These are phyloP conservation scores for Pangasius sanitwongsei DNA, from an alignment of 2,797 vertebrate genomes.

Conservation along the genomic window DNA sequence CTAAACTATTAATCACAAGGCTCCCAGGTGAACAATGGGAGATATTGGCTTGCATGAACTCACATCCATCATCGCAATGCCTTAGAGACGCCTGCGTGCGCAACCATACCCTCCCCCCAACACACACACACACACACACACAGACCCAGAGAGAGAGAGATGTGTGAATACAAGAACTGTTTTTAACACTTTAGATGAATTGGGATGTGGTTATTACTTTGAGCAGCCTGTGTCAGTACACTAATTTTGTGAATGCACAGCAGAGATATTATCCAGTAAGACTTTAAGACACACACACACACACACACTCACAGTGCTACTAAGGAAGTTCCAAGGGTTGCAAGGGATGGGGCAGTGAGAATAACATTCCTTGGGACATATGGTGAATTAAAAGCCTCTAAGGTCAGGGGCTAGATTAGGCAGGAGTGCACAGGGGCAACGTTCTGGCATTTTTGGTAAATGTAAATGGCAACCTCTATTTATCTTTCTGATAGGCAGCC, in stretches of 20 bases:
- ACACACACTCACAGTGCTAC: background rate
- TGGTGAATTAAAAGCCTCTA: conserved; percentile 4
- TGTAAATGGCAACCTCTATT: conserved; percentile 6
- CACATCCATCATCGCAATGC: conserved; percentile 76
- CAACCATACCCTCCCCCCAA: background rate
- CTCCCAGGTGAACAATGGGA: conserved; percentile 74
- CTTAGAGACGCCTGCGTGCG: conserved; percentile 40
- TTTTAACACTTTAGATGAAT: conserved; percentile 16
- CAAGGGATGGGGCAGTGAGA: conserved; percentile 1
- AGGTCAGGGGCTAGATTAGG: background rate
- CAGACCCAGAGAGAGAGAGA: background rate
- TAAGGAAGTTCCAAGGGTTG: background rate
- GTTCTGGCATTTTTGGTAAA: background rate
- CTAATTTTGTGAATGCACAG: background rate
- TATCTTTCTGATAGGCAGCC: background rate
- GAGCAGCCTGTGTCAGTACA: background rate
- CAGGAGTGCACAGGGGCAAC: background rate
- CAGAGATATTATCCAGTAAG: background rate
- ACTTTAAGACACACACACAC: background rate
- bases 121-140: background rate
- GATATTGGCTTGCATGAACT: conserved; percentile 68
- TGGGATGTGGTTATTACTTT: conserved; percentile 15
- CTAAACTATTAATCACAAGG: conserved; percentile 79
- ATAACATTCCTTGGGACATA: conserved; percentile 35
- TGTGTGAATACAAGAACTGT: background rate